Conservation (phyloP, 2,888 invertebrate species). For the Diplazon laetatorius region DNA sequence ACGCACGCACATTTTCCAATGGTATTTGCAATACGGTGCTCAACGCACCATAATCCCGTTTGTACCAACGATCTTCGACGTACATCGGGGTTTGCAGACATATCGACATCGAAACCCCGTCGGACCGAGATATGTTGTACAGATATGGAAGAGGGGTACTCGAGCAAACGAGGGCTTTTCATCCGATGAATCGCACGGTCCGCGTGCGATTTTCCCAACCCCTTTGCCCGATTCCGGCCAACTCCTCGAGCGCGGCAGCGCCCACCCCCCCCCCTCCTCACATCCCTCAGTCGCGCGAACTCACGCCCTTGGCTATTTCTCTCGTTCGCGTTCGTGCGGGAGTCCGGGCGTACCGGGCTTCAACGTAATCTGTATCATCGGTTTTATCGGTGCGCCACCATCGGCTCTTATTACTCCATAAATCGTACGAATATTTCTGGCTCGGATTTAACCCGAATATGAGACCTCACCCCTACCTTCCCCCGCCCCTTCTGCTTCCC, state of each 20-base stretch:
- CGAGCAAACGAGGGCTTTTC: constrained; percentile 50
- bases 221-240: constrained; percentile 42
- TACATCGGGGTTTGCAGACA: constrained; percentile 42
- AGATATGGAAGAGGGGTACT: constrained; percentile 42
- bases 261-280: background rate
- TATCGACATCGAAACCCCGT: constrained; percentile 43
- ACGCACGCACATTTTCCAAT: background rate
- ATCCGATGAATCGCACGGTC: constrained; percentile 50
- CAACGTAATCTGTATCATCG: constrained; percentile 58
- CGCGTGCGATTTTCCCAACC: constrained; percentile 46
- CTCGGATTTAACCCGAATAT: constrained; percentile 33
- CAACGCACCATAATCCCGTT: background rate
- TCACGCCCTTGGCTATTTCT: constrained; percentile 16
- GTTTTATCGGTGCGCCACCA: constrained; percentile 51
- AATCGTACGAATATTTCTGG: constrained; percentile 54
- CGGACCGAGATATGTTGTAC: constrained; percentile 5
- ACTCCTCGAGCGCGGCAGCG: background rate
- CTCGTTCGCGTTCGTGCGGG: constrained; percentile 6
- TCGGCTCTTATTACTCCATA: constrained; percentile 59
- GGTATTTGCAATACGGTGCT: background rate
- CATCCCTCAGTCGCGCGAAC: constrained; percentile 18
- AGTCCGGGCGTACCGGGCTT: constrained; percentile 11
- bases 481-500: background rate
- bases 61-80: constrained; percentile 12
- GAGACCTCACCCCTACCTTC: too few species aligned